phyloP scores from a whole-genome alignment of 2,113 vertebrate species.

The Pelmatolapia mariae region DNA sequence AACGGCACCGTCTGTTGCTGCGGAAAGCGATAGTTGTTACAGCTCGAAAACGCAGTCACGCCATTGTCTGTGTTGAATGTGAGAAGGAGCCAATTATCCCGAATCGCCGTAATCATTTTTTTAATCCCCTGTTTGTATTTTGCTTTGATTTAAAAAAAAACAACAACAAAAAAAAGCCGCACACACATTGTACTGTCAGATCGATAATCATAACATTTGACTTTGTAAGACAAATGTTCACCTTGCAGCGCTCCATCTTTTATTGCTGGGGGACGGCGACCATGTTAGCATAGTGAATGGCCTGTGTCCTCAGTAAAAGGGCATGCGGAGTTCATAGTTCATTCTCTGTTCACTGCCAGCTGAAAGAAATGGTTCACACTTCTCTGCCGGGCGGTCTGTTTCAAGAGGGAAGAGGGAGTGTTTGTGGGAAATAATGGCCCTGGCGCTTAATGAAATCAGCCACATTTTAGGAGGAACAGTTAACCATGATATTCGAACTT shows the following conservation, averaged over 20 bases:
- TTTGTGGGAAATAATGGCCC: conserved; percentile 43
- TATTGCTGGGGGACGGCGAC: conserved; percentile 7
- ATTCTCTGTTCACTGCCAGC: conserved; percentile 63
- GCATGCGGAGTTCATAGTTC: conserved; percentile 72
- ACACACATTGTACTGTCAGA: background rate
- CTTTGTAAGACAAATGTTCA: conserved; percentile 4
- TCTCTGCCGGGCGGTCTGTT: conserved; percentile 26
- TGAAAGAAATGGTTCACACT: conserved; percentile 50
- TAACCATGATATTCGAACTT: background rate
- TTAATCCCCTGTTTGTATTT: conserved; percentile 24
- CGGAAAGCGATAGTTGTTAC: conserved; percentile 7
- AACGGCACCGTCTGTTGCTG: conserved; percentile 29
- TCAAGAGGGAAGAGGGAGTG: conserved; percentile 24
- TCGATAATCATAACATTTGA: conserved; percentile 49
- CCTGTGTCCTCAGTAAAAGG: conserved; percentile 61
- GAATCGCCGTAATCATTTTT: background rate
- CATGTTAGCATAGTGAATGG: conserved; percentile 46
- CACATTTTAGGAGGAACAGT: conserved; percentile 35
- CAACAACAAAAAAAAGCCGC: background rate
- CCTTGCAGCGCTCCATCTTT: background rate
- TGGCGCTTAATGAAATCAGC: conserved; percentile 52
- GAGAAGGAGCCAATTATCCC: conserved; percentile 33
- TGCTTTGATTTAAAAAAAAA: background rate
- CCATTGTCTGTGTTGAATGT: conserved; percentile 31
- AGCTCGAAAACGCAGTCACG: background rate